Evolutionary conservation across 2,888 invertebrate genomes (phyloP).

Genomic region (Chrysolina oricalcia): DNA sequence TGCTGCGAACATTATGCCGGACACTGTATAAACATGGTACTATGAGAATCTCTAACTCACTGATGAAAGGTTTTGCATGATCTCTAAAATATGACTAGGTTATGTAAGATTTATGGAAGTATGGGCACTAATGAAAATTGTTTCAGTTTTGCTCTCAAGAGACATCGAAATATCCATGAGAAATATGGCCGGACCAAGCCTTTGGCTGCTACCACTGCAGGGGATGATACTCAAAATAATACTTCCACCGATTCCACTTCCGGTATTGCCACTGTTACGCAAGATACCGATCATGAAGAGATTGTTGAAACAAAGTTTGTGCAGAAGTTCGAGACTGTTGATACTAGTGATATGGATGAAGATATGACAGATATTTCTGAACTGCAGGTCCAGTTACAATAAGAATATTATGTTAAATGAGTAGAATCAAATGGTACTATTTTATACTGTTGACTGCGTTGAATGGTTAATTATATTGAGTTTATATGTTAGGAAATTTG

Average conservation of each 20-base stretch:
- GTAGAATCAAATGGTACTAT: conserved; percentile 29
- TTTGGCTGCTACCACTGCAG: conserved; percentile 61
- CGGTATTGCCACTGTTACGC: conserved; percentile 52
- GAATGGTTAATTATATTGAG: neutral
- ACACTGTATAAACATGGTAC: too few species aligned
- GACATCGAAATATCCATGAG: conserved; percentile 90
- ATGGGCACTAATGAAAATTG: neutral
- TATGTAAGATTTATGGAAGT: too few species aligned
- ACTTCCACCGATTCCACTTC: conserved; percentile 38
- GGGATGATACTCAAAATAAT: conserved; percentile 61
- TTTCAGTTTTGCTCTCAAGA: conserved; percentile 82
- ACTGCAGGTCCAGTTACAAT: conserved; percentile 69
- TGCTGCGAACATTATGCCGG: too few species aligned
- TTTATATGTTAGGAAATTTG: neutral
- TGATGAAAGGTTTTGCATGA: too few species aligned
- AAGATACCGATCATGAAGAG: conserved; percentile 62
- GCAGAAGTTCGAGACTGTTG: conserved; percentile 64
- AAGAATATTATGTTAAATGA: conserved; percentile 45
- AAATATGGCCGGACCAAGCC: conserved; percentile 83
- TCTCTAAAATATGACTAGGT: too few species aligned
- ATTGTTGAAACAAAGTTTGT: conserved; percentile 67
- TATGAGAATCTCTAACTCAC: too few species aligned
- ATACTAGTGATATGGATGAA: conserved; percentile 65
- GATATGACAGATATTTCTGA: conserved; percentile 70
- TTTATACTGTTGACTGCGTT: conserved; percentile 30